A percentile compares a stretch with the other conserved stretches of the same genome.
These are phyloP conservation scores for Odontocolon sp. DNA, from an alignment of 2,888 invertebrate genomes.

Conservation along the genomic window DNA sequence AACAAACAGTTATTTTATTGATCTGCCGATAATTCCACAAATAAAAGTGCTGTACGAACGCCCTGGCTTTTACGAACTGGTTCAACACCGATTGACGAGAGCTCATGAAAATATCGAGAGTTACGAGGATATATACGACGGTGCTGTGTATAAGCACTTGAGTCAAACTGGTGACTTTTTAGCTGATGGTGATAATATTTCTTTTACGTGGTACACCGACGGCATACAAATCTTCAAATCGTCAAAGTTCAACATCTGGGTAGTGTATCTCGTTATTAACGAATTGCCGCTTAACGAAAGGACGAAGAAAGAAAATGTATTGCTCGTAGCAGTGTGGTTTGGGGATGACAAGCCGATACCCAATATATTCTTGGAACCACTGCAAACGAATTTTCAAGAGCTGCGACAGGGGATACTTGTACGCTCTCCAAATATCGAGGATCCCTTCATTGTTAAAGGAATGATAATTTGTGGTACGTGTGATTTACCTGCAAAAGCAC, in stretches of 20 bases:
- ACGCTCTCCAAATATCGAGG: slow-evolving; percentile 5
- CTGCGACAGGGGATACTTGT: background rate
- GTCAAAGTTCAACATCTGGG: background rate
- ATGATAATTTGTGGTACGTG: background rate
- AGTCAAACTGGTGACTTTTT: background rate
- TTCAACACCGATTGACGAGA: slow-evolving; percentile 20
- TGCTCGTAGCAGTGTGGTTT: background rate
- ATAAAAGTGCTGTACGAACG: slow-evolving; percentile 39
- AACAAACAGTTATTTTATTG: slow-evolving; percentile 41
- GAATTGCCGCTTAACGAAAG: background rate
- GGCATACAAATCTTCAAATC: background rate
- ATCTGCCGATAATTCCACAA: slow-evolving; percentile 51
- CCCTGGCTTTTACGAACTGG: slow-evolving; percentile 30
- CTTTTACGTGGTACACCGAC: background rate
- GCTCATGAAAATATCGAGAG: background rate
- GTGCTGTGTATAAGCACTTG: slow-evolving; percentile 25
- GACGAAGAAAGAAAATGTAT: background rate
- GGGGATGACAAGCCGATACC: background rate
- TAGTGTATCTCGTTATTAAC: background rate
- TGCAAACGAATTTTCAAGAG: background rate
- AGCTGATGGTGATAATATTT: background rate
- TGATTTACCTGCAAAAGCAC: slow-evolving; percentile 1
- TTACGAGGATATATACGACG: slow-evolving; percentile 41
- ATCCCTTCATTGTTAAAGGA: slow-evolving; percentile 12
- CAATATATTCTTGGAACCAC: background rate